Evolutionary conservation across 1,140 invertebrate genomes (phyloP), one percentile per base, ranked within the genome.

Genomic region (Copidosoma floridanum): DNA sequence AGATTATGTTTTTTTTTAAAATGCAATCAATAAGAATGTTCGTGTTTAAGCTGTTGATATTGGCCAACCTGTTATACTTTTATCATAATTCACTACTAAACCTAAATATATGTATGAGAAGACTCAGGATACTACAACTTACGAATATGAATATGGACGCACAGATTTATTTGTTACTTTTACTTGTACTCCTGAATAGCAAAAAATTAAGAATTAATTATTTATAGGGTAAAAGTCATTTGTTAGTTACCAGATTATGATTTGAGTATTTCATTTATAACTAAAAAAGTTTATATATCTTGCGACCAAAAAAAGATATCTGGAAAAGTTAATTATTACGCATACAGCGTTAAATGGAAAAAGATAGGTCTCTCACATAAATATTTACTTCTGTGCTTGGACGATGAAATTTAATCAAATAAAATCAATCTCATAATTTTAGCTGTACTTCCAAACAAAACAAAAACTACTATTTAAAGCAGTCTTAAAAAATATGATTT

Each of bases 81-180:
- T 81, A 14, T 76, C 76, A 46, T 64, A 71, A 14, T 78, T 71
- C 59, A 69, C 66, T 7, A 73, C 70, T 20, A 72, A 77, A 59
- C 76, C 76, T 24, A 56, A 81, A 21, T 71, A 81, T 58, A 76
- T 83, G 70, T 78, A 82, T 43, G 76, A 83, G 62, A 74, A 76
- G 40, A 67, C 74, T 21, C 79, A 83, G 69, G 81, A 83, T 70
- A 18, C 50, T 18, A 58, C 58, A 55, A 48, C 70, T 6, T 84
- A 82, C 67, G 82, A 84, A 7, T 65, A 78, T 24, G 60, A 67
- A 35, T 77, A 77, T 70, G 78, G 80, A 35, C 40, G 51, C 32
- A 56, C 77, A 43, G 70, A 72, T 70, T 67, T 80, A 16, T 78
- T 79, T 57, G 72, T 78, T 23, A 79, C 76, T 40, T 67, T 77